Evolutionary conservation across 2,888 invertebrate genomes (phyloP), one percentile per base, ranked within the genome.

Genomic region (Acronicta alni): DNA sequence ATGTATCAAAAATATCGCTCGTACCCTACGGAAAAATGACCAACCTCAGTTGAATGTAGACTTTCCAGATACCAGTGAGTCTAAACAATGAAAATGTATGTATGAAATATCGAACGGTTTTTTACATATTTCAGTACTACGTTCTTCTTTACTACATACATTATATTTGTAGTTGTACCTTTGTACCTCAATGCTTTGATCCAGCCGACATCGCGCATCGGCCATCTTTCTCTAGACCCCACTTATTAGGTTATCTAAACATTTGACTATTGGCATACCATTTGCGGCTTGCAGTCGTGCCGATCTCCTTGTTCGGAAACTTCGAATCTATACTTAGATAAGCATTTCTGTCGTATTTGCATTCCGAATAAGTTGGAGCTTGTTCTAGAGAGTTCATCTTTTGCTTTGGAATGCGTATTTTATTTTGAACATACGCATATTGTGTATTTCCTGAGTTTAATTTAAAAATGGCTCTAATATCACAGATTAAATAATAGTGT

Each of bases 191-290:
- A 38, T 43, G 30, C 23, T 59, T 55, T 54, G 32, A 66, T 49
- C 26, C 9, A 43, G 51, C 66, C 67, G 67, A 38, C 59, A 39
- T 35, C 18, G 38, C 17, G n/a, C 20, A 58, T 54, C 72, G 35
- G 32, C 41, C 23, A 47, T 67, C 61, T 80, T 63, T 69, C 70
- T 60, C 57, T 45, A 57, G 59, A 41, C 57, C 61, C 35, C 53
- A 54, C 73, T 52, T 69, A 75, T 70, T 75, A 66, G 79, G 72
- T 60, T 75, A 77, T 72, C 79, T 70, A 70, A 72, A 78, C 66
- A 74, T 70, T 77, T 65, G 67, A 67, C 54, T 65, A 55, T 67
- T 48, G 60, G 48, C 55, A 56, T 66, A 35, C 79, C 78, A 69
- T 79, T 74, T 70, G 63, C 43, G 67, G 75, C 53, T n/a, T 23